Evolutionary conservation across 2,113 vertebrate species (phyloP).

Genomic region (Collichthys lucidus): DNA sequence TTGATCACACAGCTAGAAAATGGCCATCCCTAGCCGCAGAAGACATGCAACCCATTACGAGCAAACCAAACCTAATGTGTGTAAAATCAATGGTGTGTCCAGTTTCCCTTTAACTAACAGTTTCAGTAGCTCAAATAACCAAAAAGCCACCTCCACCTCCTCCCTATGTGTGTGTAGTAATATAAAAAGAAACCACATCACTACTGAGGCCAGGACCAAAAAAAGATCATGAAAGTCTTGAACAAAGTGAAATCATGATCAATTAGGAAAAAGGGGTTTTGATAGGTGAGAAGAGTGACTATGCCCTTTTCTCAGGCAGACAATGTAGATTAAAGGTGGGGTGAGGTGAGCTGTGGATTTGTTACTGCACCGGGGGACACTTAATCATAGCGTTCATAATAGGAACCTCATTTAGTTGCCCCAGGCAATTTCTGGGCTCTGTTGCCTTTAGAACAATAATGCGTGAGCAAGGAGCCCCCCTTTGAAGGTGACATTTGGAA

Average conservation of each 20-base stretch:
- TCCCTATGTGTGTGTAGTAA: not conserved
- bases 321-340: slow-evolving; percentile 76
- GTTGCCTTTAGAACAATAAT: slow-evolving; percentile 77
- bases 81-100: not conserved
- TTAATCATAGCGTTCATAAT: slow-evolving; percentile 80
- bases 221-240: slow-evolving; percentile 26
- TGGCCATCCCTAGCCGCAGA: not conserved
- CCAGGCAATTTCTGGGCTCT: slow-evolving; percentile 68
- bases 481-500: slow-evolving; percentile 81
- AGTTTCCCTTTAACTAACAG: not conserved
- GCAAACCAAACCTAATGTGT: not conserved
- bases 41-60: not conserved
- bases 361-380: slow-evolving; percentile 67
- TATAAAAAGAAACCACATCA: not conserved
- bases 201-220: not conserved
- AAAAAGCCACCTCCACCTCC: not conserved
- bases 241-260: slow-evolving; percentile 60
- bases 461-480: slow-evolving; percentile 55
- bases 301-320: slow-evolving; percentile 73
- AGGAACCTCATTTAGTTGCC: slow-evolving; percentile 72
- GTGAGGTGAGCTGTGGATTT: slow-evolving; percentile 66
- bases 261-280: slow-evolving; percentile 56
- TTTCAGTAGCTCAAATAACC: too few relatives aligned
- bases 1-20: not conserved
- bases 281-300: slow-evolving; percentile 70